phyloP scores from a whole-genome alignment of 2,797 vertebrate species.

The Phoxinus dragarum region DNA sequence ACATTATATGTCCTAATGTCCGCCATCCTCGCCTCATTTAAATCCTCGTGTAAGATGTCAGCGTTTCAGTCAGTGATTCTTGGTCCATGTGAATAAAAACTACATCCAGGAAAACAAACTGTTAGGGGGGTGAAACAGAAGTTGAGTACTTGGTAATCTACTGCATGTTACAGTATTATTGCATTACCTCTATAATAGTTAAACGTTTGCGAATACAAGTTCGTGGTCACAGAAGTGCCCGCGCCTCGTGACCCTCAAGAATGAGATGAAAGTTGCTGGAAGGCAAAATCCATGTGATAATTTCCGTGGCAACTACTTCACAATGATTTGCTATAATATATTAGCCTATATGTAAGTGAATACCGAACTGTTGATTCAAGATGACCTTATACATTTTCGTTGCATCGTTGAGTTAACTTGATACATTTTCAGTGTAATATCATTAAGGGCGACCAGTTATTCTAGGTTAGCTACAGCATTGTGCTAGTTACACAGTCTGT shows the following conservation, averaged over 20 bases:
- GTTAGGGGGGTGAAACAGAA: neutral
- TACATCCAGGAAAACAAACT: neutral
- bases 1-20: constrained; percentile 80
- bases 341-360: neutral
- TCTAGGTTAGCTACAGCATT: neutral
- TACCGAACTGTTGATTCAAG: neutral
- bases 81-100: constrained; percentile 7
- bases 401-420: neutral
- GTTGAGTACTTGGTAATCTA: neutral
- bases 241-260: constrained; percentile 39
- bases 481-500: neutral
- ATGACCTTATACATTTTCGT: neutral
- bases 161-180: neutral
- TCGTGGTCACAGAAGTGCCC: constrained; percentile 16
- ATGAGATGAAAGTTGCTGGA: constrained; percentile 15
- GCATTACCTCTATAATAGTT: neutral
- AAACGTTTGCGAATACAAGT: neutral
- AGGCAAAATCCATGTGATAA: constrained; percentile 33
- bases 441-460: neutral
- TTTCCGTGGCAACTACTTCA: constrained; percentile 19
- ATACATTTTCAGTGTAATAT: neutral
- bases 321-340: neutral
- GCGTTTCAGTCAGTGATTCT: neutral
- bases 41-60: constrained; percentile 1
- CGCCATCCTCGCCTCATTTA: constrained; percentile 69